Base-by-base conservation (phyloP, 2,888 invertebrate species). In the Lasioglossum leucozonium region DNA sequence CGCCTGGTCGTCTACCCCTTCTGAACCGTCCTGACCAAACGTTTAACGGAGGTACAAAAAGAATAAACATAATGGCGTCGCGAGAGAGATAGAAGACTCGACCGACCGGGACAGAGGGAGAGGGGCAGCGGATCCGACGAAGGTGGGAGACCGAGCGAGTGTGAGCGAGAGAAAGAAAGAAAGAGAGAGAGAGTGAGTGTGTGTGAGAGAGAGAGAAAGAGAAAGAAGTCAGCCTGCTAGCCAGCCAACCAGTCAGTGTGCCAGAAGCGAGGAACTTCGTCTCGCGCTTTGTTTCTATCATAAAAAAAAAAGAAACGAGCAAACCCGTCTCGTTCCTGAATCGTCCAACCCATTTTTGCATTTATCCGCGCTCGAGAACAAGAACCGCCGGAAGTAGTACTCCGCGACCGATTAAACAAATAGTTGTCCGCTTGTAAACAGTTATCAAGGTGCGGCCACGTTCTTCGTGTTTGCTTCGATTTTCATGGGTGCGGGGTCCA, bases 41-140 rank as follows among this genome's bases (percentile, higher is more conserved):
- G 87, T 91, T 88, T 87, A 87, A 85, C 83, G 87, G 90, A 89
- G 89, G 87, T 89, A 88, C 84, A 86, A 89, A 89, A 91, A 89
- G 88, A 88, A 90, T 88, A 90, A 91, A 91, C 91, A 89, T 90
- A 91, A 88, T 87, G 91, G 89, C 85, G 81, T 80, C 65, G 87
- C 40, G 87, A 87, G 85, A 69, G 87, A 87, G 85, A 87, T 62
- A 83, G 88, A 83, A 51, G 77, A 77, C 74, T 42, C n/a, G 67
- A 65, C n/a, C n/a, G 80, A 72, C 77, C 62, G 75, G 77, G 80
- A 71, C 76, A 67, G 74, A 69, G 78, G 75, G 72, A 77, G 73
- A 73, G 72, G 78, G 81, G 62, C 55, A 40, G 86, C 34, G 83
- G 44, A 76, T 69, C 37, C 26, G 65, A 67, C 37, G 81, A 71